Conservation (phyloP, 1,140 invertebrate species). For the Neodiprion pinetum region DNA sequence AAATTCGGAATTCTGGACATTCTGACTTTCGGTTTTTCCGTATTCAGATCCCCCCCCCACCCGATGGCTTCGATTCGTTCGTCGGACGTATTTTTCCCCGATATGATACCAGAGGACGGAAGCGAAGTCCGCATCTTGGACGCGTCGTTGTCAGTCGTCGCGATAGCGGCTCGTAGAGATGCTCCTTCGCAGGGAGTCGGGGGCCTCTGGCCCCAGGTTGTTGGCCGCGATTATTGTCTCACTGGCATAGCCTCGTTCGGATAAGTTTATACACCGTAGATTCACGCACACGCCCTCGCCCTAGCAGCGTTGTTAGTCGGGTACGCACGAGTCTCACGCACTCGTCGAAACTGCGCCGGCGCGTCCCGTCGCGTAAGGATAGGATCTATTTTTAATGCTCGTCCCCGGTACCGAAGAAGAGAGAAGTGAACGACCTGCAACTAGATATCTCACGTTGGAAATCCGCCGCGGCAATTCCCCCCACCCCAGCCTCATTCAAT, state of each 20-base stretch:
- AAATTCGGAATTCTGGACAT: no score
- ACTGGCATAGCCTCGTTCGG: no score
- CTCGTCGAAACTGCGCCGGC: conserved; percentile 27
- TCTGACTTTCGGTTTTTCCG: no score
- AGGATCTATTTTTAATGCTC: conserved; percentile 59
- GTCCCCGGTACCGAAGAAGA: conserved; percentile 42
- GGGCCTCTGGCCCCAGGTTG: neutral
- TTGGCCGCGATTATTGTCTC: neutral
- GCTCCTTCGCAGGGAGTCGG: neutral
- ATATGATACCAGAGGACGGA: no score
- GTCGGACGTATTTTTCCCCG: no score
- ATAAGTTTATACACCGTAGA: neutral
- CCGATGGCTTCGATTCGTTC: no score
- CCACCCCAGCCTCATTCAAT: conserved; percentile 12
- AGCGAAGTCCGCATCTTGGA: no score
- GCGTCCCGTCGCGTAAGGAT: no score
- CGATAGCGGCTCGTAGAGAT: neutral
- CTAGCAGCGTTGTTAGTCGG: conserved; percentile 38
- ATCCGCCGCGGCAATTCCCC: conserved; percentile 29
- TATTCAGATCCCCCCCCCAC: no score
- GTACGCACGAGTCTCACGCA: conserved; percentile 44
- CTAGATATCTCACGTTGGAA: conserved; percentile 50
- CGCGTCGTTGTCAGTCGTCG: neutral
- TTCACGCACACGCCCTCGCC: neutral
- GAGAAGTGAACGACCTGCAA: conserved; percentile 61